A percentile compares a stretch with the other conserved stretches of the same genome.
Evolutionary conservation across 2,888 invertebrate species (phyloP).

Genomic region (Pachymerium ferrugineum): DNA sequence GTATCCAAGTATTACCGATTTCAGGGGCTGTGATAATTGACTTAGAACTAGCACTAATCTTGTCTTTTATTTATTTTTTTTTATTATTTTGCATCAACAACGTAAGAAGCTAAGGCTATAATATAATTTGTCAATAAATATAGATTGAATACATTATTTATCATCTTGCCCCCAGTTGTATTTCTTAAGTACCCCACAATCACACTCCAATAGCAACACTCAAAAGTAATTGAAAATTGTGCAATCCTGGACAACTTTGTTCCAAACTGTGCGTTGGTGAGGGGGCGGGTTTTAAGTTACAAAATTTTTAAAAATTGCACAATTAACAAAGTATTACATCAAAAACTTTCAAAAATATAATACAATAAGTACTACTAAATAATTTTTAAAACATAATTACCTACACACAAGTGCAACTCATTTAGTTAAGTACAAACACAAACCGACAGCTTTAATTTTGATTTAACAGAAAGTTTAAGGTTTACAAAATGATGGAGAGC

Average conservation of each 20-base stretch:
- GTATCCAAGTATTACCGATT: background rate
- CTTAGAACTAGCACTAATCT: background rate
- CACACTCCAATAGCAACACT: background rate
- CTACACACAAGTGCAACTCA: no score
- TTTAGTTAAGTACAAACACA: no score
- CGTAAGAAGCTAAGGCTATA: background rate
- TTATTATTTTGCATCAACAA: background rate
- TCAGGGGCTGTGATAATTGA: background rate
- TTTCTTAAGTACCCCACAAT: background rate
- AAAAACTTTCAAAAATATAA: no score
- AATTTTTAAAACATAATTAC: no score
- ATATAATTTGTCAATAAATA: background rate
- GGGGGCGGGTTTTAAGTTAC: background rate
- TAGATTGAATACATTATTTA: background rate
- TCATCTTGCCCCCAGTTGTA: background rate
- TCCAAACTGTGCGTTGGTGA: background rate
- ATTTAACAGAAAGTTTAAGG: no score
- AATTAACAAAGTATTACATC: background rate
- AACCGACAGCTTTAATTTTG: no score
- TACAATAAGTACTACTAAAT: background rate
- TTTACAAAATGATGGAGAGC: no score
- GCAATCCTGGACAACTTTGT: background rate
- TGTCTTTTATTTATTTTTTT: background rate
- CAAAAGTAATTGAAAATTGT: background rate
- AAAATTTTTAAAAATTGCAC: background rate